These are phyloP conservation scores for Luperina testacea DNA, from an alignment of 2,888 invertebrate genomes.

Conservation along the genomic window DNA sequence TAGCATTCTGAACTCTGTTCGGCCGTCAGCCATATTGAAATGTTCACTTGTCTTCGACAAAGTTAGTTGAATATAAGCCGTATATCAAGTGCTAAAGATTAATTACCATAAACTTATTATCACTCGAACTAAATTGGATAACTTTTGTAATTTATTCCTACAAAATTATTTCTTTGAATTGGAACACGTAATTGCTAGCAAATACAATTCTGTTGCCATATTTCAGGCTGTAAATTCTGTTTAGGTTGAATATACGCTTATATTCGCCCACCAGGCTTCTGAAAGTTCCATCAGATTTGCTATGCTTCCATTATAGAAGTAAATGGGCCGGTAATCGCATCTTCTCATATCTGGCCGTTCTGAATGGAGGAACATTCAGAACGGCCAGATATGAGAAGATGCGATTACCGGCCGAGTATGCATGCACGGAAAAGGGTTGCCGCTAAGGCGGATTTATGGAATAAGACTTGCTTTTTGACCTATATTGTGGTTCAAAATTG, in stretches of 20 bases:
- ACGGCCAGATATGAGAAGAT: constrained; percentile 30
- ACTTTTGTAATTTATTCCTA: constrained; percentile 56
- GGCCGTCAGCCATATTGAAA: constrained; percentile 20
- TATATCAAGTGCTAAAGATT: constrained; percentile 52
- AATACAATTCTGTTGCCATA: constrained; percentile 23
- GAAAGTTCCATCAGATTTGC: constrained; percentile 60
- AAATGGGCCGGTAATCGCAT: too few species aligned
- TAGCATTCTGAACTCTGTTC: not conserved
- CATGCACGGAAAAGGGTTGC: constrained; percentile 2
- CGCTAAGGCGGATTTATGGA: not conserved
- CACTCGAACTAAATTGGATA: constrained; percentile 45
- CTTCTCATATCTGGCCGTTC: too few species aligned
- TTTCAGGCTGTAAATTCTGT: not conserved
- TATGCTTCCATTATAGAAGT: constrained; percentile 48
- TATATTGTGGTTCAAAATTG: not conserved
- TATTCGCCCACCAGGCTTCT: constrained; percentile 15
- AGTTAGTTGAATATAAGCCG: constrained; percentile 33
- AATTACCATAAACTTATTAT: constrained; percentile 55
- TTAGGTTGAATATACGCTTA: constrained; percentile 18
- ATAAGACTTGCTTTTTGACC: not conserved
- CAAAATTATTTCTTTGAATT: constrained; percentile 46
- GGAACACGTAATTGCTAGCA: constrained; percentile 17
- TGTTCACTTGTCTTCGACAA: constrained; percentile 12
- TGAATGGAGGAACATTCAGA: too few species aligned
- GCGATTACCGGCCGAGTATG: constrained; percentile 34